Evolutionary conservation across 2,113 vertebrate genomes (phyloP).

Genomic region (Callorhinus ursinus): DNA sequence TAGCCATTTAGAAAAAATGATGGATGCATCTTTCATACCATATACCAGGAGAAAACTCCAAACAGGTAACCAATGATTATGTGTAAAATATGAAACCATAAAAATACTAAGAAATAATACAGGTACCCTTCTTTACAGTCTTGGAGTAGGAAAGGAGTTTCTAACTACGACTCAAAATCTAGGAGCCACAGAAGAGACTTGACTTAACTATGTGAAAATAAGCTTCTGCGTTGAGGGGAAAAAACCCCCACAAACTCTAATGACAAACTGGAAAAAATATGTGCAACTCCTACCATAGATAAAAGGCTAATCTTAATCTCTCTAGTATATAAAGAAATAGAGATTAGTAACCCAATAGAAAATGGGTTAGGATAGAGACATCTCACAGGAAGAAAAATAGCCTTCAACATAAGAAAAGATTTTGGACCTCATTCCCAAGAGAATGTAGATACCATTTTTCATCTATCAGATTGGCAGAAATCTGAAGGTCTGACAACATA

Average conservation of each 20-base stretch:
- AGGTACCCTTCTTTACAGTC: not conserved
- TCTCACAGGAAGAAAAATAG: not conserved
- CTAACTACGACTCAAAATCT: conserved; percentile 18
- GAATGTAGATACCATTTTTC: not conserved
- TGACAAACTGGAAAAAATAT: not conserved
- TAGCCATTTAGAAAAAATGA: not conserved
- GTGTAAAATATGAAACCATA: not conserved
- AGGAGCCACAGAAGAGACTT: not conserved
- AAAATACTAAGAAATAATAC: not conserved
- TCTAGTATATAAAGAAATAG: not conserved
- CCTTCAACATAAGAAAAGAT: not conserved
- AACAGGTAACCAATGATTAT: not conserved
- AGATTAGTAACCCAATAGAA: not conserved
- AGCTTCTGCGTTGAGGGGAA: not conserved
- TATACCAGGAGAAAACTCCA: not conserved
- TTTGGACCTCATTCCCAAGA: not conserved
- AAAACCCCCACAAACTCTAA: not conserved
- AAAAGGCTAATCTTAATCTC: not conserved
- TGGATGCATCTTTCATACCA: not conserved
- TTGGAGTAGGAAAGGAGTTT: not conserved
- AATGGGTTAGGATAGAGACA: not conserved
- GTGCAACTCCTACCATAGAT: not conserved
- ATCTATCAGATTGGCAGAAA: not conserved
- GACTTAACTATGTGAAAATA: not conserved
- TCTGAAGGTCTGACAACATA: not conserved